phyloP scores from a whole-genome alignment of 2,797 vertebrate species.

The Urocyon cinereoargenteus region DNA sequence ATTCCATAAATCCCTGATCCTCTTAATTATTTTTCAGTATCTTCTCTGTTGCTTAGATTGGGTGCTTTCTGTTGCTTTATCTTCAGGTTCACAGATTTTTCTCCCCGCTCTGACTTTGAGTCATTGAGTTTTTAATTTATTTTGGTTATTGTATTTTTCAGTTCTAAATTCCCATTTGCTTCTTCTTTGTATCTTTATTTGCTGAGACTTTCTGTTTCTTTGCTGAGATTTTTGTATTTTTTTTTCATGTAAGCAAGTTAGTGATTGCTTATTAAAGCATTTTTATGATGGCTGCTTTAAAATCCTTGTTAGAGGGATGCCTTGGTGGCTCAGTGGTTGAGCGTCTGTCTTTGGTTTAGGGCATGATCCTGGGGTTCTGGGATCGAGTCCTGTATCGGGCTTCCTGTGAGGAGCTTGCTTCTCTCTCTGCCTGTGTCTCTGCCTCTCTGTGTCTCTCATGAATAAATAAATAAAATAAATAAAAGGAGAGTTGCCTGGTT shows the following conservation, averaged over 20 bases:
- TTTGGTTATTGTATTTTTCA: constrained; percentile 6
- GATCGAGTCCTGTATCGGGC: too few species aligned
- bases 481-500: not conserved
- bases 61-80: not conserved
- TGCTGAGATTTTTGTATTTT: not conserved
- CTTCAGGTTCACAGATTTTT: not conserved
- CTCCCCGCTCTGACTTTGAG: not conserved
- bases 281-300: not conserved
- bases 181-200: not conserved
- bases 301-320: not conserved
- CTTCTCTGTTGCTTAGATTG: not conserved
- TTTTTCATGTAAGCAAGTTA: not conserved
- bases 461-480: too few species aligned
- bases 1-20: not conserved
- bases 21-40: not conserved
- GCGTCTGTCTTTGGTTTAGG: too few species aligned
- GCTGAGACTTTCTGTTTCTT: not conserved
- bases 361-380: too few species aligned
- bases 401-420: too few species aligned
- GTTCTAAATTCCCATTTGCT: constrained; percentile 11
- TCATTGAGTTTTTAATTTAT: not conserved
- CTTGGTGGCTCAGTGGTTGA: too few species aligned
- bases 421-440: too few species aligned
- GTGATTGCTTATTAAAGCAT: constrained; percentile 27
- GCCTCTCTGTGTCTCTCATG: too few species aligned